These are phyloP conservation scores for Gracilinanus agilis DNA, from an alignment of 2,113 vertebrate genomes.

Conservation along the genomic window DNA sequence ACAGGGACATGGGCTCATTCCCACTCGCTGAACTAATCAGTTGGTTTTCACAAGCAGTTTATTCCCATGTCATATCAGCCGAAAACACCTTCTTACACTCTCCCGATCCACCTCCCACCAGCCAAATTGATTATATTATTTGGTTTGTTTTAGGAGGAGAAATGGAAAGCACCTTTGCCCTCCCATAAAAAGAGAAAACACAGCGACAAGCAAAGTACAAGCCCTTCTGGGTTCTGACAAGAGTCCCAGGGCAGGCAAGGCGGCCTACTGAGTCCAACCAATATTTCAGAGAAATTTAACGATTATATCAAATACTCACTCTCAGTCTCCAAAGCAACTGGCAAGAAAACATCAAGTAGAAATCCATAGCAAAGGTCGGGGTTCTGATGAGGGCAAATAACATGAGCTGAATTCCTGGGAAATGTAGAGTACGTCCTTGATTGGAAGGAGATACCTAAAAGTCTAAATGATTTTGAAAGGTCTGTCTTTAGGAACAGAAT, in stretches of 20 bases:
- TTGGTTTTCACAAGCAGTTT: slow-evolving; percentile 74
- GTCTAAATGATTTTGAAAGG: neutral
- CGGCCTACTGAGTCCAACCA: neutral
- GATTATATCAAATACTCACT: neutral
- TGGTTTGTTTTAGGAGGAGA: slow-evolving; percentile 64
- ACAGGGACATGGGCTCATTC: neutral
- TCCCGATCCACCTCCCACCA: slow-evolving; percentile 16
- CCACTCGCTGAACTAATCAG: slow-evolving; percentile 51
- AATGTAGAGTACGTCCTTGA: neutral
- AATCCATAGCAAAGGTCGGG: neutral
- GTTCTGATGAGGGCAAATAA: neutral
- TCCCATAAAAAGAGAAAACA: slow-evolving; percentile 19
- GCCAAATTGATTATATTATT: slow-evolving; percentile 69
- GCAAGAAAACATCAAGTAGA: neutral
- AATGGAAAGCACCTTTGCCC: slow-evolving; percentile 67
- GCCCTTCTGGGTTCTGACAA: neutral
- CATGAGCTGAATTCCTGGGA: neutral
- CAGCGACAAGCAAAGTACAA: slow-evolving; percentile 53
- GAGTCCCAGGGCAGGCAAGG: neutral
- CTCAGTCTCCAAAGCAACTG: neutral
- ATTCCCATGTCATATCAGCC: slow-evolving; percentile 66
- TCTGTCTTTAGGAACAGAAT: neutral
- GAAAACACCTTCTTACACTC: slow-evolving; percentile 47
- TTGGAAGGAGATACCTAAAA: neutral
- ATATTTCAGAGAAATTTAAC: slow-evolving; percentile 46